phyloP scores from a whole-genome alignment of 2,888 invertebrate genomes.

The Aphodius granarius region DNA sequence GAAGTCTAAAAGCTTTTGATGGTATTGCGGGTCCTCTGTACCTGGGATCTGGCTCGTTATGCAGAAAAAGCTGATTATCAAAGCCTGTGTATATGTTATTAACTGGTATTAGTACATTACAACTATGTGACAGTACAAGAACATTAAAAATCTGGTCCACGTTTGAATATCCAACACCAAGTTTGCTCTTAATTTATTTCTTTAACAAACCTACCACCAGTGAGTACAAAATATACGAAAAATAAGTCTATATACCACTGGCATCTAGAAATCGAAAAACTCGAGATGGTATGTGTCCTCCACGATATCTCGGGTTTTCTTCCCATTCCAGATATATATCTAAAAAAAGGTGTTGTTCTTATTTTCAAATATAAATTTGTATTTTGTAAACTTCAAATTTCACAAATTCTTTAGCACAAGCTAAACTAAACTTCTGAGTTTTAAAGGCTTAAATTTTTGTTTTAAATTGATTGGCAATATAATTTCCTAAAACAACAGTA shows the following conservation, averaged over 20 bases:
- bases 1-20: conserved; percentile 67
- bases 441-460: too few species aligned
- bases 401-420: too few species aligned
- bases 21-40: conserved; percentile 67
- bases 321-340: conserved; percentile 58
- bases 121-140: not conserved
- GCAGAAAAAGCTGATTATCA: conserved; percentile 59
- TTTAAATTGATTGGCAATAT: too few species aligned
- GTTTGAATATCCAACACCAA: not conserved
- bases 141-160: not conserved
- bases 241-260: conserved; percentile 49
- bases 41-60: conserved; percentile 62
- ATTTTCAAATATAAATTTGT: not conserved
- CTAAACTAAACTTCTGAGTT: too few species aligned
- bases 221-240: conserved; percentile 18
- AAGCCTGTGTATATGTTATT: conserved; percentile 47
- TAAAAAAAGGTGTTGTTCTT: conserved; percentile 49
- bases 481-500: not conserved
- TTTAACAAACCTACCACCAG: not conserved
- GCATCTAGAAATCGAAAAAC: conserved; percentile 66
- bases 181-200: too few species aligned
- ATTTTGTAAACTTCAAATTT: too few species aligned
- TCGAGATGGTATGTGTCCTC: conserved; percentile 67
- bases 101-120: conserved; percentile 8
- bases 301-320: conserved; percentile 64